A percentile compares a stretch with the other conserved stretches of the same genome.
Conservation (phyloP, 2,888 invertebrate genomes). For the Lasioglossum marginatum region DNA sequence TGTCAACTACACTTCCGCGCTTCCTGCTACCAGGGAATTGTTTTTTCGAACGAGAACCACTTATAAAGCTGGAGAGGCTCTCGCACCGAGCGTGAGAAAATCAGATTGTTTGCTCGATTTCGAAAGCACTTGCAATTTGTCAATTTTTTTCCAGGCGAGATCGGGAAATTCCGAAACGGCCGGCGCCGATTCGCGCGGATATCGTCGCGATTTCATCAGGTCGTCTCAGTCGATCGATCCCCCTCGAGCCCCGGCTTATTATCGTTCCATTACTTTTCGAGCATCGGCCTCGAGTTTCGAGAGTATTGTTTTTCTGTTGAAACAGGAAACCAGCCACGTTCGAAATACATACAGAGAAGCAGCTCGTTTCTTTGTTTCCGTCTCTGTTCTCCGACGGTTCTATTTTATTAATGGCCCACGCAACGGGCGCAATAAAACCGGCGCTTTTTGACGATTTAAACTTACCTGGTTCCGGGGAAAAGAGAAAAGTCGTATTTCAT, state of each 20-base stretch:
- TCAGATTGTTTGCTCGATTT: constrained; percentile 1
- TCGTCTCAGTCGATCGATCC: not conserved
- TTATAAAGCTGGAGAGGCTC: not conserved
- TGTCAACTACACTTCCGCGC: not conserved
- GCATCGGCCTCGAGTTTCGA: not conserved
- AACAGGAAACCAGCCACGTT: constrained; percentile 11
- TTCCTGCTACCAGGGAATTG: not conserved
- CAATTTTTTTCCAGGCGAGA: not conserved
- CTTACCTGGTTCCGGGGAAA: constrained; percentile 36
- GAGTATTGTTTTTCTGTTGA: not conserved
- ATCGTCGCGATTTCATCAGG: not conserved
- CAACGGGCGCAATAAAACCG: constrained; percentile 35
- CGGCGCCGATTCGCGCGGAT: not conserved
- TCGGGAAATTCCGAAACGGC: not conserved
- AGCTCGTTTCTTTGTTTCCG: not conserved
- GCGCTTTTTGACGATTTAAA: constrained; percentile 48
- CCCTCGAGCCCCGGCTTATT: not conserved
- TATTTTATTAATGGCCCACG: constrained; percentile 23
- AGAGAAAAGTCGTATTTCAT: constrained; percentile 48
- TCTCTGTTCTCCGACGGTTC: not conserved
- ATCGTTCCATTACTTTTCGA: not conserved
- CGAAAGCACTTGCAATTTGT: not conserved
- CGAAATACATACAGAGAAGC: not conserved
- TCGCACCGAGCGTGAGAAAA: constrained; percentile 1
- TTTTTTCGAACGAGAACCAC: not conserved